Conservation (phyloP, 2,888 invertebrate species). For the Athetis lepigone region DNA sequence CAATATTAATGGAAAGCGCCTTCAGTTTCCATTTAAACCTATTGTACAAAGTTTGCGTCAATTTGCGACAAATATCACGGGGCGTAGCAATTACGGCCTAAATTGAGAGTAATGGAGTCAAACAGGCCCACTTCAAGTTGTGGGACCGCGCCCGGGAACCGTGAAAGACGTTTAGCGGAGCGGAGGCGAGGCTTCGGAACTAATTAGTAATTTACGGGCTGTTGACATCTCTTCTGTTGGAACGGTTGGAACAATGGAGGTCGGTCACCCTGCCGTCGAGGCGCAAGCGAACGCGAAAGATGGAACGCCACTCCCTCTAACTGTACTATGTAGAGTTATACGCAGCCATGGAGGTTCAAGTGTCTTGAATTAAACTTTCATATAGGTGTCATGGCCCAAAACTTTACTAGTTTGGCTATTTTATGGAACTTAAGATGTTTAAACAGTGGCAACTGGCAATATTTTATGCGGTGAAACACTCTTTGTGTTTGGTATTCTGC, state of each 20-base stretch:
- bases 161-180: constrained; percentile 55
- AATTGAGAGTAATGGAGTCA: constrained; percentile 58
- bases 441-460: constrained; percentile 12
- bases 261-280: constrained; percentile 53
- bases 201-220: constrained; percentile 70
- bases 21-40: constrained; percentile 52
- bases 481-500: constrained; percentile 6
- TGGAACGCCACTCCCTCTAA: constrained; percentile 24
- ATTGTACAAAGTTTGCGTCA: constrained; percentile 44
- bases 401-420: constrained; percentile 15
- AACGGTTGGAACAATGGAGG: constrained; percentile 59
- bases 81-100: constrained; percentile 53
- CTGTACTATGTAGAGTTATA: constrained; percentile 18
- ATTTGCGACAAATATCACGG: constrained; percentile 54
- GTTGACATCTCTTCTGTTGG: constrained; percentile 65
- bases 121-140: constrained; percentile 36
- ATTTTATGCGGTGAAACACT: constrained; percentile 8
- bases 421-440: constrained; percentile 9
- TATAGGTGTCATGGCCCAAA: background rate
- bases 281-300: constrained; percentile 33
- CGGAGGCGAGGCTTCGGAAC: constrained; percentile 61
- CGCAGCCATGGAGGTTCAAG: constrained; percentile 7
- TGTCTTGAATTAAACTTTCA: constrained; percentile 12
- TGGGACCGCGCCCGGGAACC: constrained; percentile 29
- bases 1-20: constrained; percentile 42